A percentile compares a stretch with the other conserved stretches of the same genome.
Evolutionary conservation across 2,888 invertebrate genomes (phyloP).

Genomic region (Metellina segmentata): DNA sequence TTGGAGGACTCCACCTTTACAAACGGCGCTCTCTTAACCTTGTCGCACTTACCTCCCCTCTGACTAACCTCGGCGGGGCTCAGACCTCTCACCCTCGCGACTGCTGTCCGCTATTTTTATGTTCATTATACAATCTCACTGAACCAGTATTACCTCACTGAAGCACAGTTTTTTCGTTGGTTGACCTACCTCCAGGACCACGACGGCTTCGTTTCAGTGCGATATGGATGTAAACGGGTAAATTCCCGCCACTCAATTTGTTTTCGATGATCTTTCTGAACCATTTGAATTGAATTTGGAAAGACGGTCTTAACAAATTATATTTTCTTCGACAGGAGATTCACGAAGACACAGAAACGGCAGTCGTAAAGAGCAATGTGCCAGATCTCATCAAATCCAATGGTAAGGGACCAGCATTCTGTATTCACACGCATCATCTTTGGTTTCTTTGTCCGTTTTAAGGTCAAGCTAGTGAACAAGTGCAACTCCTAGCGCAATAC

Average conservation of each 20-base stretch:
- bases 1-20: no score
- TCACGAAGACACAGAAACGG: background rate
- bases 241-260: background rate
- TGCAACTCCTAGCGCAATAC: no score
- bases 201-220: background rate
- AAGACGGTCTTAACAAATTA: background rate
- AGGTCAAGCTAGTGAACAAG: background rate
- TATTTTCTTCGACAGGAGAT: background rate
- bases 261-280: background rate
- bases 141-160: no score
- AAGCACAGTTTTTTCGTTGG: no score
- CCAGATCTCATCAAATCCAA: slow-evolving; percentile 59
- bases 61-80: no score
- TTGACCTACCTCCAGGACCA: no score
- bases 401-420: slow-evolving; percentile 18
- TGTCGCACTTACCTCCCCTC: no score
- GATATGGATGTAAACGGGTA: background rate
- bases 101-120: no score
- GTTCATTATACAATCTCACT: no score
- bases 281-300: background rate
- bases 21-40: no score
- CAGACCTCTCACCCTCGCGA: no score
- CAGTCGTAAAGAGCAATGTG: slow-evolving; percentile 3
- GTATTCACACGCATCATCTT: no score
- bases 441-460: background rate